These are phyloP conservation scores for Spodoptera frugiperda DNA, from an alignment of 1,140 invertebrate genomes.

Conservation along the genomic window DNA sequence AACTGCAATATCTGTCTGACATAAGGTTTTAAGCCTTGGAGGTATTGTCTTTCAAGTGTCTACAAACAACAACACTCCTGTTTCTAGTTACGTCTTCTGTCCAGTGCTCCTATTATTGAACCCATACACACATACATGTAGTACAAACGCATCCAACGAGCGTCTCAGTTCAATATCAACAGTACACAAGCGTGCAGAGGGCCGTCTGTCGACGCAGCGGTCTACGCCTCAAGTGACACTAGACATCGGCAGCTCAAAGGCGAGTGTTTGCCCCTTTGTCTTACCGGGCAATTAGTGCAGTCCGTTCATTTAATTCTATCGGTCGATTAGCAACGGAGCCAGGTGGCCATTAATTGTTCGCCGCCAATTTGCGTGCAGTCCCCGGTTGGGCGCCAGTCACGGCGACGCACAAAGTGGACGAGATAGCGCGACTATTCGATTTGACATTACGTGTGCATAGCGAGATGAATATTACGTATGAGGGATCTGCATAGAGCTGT, in stretches of 20 bases:
- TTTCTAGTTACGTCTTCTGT: constrained; percentile 24
- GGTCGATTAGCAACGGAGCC: constrained; percentile 80
- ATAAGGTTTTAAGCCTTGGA: neutral
- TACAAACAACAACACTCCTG: constrained; percentile 30
- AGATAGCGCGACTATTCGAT: constrained; percentile 41
- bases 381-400: constrained; percentile 57
- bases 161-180: constrained; percentile 61
- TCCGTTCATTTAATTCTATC: constrained; percentile 84
- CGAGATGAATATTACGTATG: constrained; percentile 42
- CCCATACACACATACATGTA: constrained; percentile 9
- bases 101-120: constrained; percentile 33
- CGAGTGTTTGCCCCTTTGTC: constrained; percentile 84
- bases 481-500: neutral
- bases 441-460: constrained; percentile 43
- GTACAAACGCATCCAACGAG: constrained; percentile 32
- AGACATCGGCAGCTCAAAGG: constrained; percentile 79
- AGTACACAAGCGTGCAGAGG: constrained; percentile 48
- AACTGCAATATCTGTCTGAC: neutral
- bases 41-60: constrained; percentile 7
- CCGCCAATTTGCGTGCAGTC: constrained; percentile 68
- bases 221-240: constrained; percentile 81
- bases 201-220: constrained; percentile 56
- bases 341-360: constrained; percentile 80
- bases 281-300: constrained; percentile 83
- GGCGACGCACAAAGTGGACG: constrained; percentile 53